These are phyloP conservation scores for Metopolophium dirhodum DNA, from an alignment of 1,140 invertebrate genomes.

Conservation along the genomic window DNA sequence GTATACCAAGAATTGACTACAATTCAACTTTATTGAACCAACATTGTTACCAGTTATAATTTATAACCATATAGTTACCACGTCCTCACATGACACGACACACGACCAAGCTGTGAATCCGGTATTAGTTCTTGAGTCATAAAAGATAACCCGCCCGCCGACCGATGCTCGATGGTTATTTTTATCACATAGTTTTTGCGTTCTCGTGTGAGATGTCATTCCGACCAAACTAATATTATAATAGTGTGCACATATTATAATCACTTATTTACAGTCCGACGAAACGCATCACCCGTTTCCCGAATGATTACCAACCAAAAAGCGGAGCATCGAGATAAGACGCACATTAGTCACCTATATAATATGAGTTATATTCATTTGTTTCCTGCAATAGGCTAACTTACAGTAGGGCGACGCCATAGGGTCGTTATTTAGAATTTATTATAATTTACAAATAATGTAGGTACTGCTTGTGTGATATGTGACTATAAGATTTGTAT, in stretches of 20 bases:
- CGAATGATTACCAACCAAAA: too few species aligned
- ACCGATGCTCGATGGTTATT: background rate
- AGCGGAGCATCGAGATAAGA: background rate
- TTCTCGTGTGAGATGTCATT: too few species aligned
- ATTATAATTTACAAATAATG: background rate
- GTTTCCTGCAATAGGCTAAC: background rate
- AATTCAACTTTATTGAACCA: too few species aligned
- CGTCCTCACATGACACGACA: too few species aligned
- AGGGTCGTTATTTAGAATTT: background rate
- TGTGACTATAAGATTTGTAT: background rate
- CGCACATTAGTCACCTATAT: background rate
- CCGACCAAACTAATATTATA: too few species aligned
- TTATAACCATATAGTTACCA: too few species aligned
- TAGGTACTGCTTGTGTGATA: background rate
- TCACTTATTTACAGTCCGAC: background rate
- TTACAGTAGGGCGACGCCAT: background rate
- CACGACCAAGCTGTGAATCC: too few species aligned
- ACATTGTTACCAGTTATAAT: too few species aligned
- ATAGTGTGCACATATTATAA: too few species aligned
- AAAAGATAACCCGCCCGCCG: background rate
- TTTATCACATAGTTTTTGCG: background rate
- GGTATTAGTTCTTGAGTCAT: too few species aligned
- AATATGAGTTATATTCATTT: background rate
- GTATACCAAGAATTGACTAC: too few species aligned
- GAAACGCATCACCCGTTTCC: background rate